Conservation (phyloP, 37 sponge, comb jelly and placozoan genomes). For the Petrosia ficiformis region DNA sequence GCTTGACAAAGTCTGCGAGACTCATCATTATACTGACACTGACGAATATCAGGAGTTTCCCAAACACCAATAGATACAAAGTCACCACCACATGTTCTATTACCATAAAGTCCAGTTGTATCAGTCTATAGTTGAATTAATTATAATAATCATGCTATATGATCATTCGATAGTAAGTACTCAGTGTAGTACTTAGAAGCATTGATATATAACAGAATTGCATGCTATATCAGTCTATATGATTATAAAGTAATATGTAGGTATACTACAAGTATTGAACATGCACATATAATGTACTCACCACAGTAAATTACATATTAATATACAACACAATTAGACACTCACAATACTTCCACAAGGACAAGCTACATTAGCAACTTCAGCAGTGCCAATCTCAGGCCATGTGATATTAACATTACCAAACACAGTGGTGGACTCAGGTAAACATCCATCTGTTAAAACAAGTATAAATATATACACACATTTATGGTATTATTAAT, state of each 20-base stretch:
- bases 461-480: not conserved
- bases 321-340: too few relatives aligned
- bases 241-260: too few relatives aligned
- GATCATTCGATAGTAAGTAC: too few relatives aligned
- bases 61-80: not conserved
- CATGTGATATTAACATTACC: not conserved
- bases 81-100: not conserved
- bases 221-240: too few relatives aligned
- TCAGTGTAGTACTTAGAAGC: too few relatives aligned
- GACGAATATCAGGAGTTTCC: not conserved
- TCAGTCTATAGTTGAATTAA: too few relatives aligned
- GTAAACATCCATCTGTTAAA: not conserved
- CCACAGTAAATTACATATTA: too few relatives aligned
- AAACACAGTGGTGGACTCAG: not conserved
- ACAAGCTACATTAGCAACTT: not conserved
- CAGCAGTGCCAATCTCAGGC: conserved; percentile 8
- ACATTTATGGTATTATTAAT: too few relatives aligned
- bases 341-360: not conserved
- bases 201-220: too few relatives aligned
- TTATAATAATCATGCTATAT: too few relatives aligned
- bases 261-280: too few relatives aligned
- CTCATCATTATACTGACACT: not conserved
- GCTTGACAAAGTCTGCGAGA: not conserved
- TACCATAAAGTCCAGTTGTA: not conserved
- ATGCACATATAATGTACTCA: too few relatives aligned